Conservation (phyloP, 2,797 vertebrate species). For the Chrosomus eos region DNA sequence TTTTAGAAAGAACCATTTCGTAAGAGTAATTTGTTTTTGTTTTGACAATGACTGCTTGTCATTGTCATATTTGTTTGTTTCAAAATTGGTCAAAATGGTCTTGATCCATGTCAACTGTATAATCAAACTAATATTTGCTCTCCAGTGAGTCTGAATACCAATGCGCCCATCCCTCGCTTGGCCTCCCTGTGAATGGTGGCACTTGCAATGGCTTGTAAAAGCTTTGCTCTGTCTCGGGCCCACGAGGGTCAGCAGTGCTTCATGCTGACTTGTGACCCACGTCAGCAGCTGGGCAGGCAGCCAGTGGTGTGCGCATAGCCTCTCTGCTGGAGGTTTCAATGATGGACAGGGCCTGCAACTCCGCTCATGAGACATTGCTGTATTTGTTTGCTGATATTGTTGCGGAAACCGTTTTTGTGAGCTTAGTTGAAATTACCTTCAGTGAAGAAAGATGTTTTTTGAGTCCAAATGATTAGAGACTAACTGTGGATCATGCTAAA, state of each 20-base stretch:
- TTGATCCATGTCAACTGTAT: background rate
- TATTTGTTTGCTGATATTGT: background rate
- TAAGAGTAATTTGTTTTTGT: background rate
- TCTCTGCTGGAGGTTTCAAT: constrained; percentile 26
- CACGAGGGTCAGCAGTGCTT: constrained; percentile 39
- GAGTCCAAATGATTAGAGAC: background rate
- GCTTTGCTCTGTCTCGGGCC: constrained; percentile 7
- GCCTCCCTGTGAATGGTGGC: constrained; percentile 8
- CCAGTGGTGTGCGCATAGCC: constrained; percentile 38
- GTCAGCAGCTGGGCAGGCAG: constrained; percentile 42
- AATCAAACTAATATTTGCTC: constrained; percentile 23
- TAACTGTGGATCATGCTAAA: too few relatives aligned
- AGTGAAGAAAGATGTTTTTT: background rate
- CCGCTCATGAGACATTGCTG: background rate
- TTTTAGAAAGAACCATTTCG: background rate
- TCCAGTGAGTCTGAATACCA: constrained; percentile 16
- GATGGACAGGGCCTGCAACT: constrained; percentile 22
- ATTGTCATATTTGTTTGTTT: background rate
- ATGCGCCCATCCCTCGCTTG: constrained; percentile 4
- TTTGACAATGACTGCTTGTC: background rate
- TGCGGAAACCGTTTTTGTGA: background rate
- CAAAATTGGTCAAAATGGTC: background rate
- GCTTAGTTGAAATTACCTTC: background rate
- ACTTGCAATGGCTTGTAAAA: constrained; percentile 34
- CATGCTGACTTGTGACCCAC: constrained; percentile 31